These are phyloP conservation scores for Euphydryas editha DNA, from an alignment of 2,888 invertebrate genomes.

Conservation along the genomic window DNA sequence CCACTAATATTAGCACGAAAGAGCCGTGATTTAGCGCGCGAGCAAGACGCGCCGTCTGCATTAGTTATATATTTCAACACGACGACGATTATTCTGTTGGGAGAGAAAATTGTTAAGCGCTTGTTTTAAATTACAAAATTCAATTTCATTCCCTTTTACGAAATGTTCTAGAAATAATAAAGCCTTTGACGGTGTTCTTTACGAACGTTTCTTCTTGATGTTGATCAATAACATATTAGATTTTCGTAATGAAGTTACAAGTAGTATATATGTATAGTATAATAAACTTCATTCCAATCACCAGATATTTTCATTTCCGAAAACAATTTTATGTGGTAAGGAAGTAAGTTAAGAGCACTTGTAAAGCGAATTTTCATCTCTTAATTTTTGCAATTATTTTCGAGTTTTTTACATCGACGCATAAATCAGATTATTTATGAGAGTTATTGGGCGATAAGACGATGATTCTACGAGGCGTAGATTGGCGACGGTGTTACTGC, in stretches of 20 bases:
- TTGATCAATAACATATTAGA: no score
- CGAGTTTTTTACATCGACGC: slow-evolving; percentile 7
- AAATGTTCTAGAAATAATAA: not conserved
- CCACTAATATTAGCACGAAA: not conserved
- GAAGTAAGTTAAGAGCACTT: not conserved
- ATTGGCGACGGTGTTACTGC: slow-evolving; percentile 19
- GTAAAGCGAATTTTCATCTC: not conserved
- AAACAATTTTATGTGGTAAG: no score
- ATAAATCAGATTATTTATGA: slow-evolving; percentile 24
- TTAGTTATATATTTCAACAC: not conserved
- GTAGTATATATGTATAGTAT: no score
- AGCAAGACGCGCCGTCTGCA: not conserved
- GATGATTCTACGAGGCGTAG: slow-evolving; percentile 21
- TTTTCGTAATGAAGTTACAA: no score
- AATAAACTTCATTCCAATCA: no score
- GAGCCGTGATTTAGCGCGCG: slow-evolving; percentile 8
- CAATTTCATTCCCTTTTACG: not conserved
- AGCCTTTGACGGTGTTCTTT: not conserved
- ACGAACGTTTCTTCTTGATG: not conserved
- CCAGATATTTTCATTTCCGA: no score
- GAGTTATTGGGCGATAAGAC: slow-evolving; percentile 19
- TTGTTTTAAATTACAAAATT: not conserved
- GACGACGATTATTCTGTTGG: not conserved
- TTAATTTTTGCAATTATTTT: not conserved
- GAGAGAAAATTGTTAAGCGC: not conserved